Percentiles rank a stretch among this genome's conserved stretches.
These are phyloP conservation scores for Pemphigus obesinymphae DNA, from an alignment of 1,140 invertebrate genomes.

Conservation along the genomic window DNA sequence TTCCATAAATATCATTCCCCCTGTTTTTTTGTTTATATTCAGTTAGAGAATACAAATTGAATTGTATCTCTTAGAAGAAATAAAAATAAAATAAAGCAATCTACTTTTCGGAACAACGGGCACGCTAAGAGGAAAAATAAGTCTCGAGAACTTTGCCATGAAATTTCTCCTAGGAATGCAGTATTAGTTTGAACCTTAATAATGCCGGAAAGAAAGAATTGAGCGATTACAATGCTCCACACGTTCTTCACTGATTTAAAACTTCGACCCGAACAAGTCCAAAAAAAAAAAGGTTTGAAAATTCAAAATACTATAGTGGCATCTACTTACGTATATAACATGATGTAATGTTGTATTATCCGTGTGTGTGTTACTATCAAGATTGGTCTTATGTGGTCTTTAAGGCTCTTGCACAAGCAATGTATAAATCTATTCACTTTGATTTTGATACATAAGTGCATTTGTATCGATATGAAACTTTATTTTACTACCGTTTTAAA, in stretches of 20 bases:
- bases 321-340: constrained; percentile 7
- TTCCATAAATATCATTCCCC: not conserved
- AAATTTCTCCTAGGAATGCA: not conserved
- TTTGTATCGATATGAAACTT: not conserved
- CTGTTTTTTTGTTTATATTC: not conserved
- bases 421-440: not conserved
- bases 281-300: constrained; percentile 13
- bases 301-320: not conserved
- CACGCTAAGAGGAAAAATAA: not conserved
- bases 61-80: not conserved
- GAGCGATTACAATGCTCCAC: constrained; percentile 21
- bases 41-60: not conserved
- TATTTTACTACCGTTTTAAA: not conserved
- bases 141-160: constrained; percentile 11
- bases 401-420: not conserved
- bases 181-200: constrained; percentile 2
- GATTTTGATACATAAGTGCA: not conserved
- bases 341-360: not conserved
- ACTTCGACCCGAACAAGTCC: constrained; percentile 12
- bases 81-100: constrained; percentile 22
- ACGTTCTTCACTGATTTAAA: constrained; percentile 30
- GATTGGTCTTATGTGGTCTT: not conserved
- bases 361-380: not conserved
- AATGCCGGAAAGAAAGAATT: not conserved
- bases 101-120: not conserved